phyloP scores from a whole-genome alignment of 2,797 vertebrate genomes.

The Myotis myotis region DNA sequence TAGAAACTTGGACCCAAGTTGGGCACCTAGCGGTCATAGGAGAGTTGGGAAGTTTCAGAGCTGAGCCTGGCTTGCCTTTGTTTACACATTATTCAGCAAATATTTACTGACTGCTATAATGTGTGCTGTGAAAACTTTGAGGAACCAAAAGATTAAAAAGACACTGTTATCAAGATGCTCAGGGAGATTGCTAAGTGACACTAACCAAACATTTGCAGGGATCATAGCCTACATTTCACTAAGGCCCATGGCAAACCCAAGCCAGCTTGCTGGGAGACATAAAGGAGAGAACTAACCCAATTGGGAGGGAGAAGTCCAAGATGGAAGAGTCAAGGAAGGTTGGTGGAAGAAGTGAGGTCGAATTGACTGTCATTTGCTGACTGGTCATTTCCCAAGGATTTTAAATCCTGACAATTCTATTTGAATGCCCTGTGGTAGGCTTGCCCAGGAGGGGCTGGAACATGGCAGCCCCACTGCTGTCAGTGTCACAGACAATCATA shows the following conservation, averaged over 20 bases:
- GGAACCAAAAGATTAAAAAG: neutral
- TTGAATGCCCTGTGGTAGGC: neutral
- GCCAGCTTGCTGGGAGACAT: rapidly evolving
- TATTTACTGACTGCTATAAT: no score
- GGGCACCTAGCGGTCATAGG: rapidly evolving
- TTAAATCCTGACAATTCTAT: rapidly evolving
- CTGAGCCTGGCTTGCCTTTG: neutral
- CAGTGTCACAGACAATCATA: rapidly evolving
- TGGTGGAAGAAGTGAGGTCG: neutral
- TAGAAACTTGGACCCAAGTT: neutral
- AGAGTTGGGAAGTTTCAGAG: neutral
- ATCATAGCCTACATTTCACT: rapidly evolving
- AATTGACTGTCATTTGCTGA: neutral
- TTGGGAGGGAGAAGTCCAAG: neutral
- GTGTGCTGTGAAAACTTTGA: neutral
- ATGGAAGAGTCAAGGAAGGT: no score
- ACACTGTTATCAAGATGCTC: rapidly evolving
- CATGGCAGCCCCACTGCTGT: rapidly evolving
- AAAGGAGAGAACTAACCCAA: neutral
- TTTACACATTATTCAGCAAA: neutral
- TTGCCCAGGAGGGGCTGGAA: neutral
- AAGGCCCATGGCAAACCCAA: rapidly evolving
- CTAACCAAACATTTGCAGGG: rapidly evolving
- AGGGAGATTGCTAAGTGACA: no score
- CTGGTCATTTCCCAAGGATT: rapidly evolving